These are phyloP conservation scores for Emydoidea blandingii DNA, from an alignment of 2,797 vertebrate genomes.

Conservation along the genomic window DNA sequence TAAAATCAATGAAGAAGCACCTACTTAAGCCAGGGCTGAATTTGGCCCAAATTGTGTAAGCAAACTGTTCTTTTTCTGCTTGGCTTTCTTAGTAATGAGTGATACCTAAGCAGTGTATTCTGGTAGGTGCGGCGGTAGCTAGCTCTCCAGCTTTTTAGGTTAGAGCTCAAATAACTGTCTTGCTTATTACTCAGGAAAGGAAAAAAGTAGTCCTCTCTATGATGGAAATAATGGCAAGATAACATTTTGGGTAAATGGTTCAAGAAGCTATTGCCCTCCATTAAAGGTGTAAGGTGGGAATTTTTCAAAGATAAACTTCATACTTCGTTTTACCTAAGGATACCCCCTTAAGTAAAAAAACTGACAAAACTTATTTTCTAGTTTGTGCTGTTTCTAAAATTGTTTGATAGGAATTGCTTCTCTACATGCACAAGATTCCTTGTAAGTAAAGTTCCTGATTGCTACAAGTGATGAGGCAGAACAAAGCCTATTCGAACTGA, in stretches of 20 bases:
- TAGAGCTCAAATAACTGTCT: not conserved
- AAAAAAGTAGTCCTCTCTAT: not conserved
- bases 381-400: not conserved
- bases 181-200: not conserved
- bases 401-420: not conserved
- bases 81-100: not conserved
- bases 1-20: not conserved
- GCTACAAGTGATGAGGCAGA: not conserved
- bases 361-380: not conserved
- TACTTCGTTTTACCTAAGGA: no score
- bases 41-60: not conserved
- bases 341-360: not conserved
- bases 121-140: not conserved
- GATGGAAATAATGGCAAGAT: not conserved
- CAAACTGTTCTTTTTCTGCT: not conserved
- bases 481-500: not conserved
- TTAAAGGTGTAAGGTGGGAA: not conserved
- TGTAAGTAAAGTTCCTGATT: not conserved
- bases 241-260: not conserved
- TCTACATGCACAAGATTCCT: not conserved
- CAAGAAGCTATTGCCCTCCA: not conserved
- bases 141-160: not conserved
- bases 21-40: not conserved
- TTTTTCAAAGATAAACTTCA: not conserved
- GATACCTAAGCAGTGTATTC: fast-evolving